These are phyloP conservation scores for Hoplostethus atlanticus DNA, from an alignment of 2,797 vertebrate species.

Conservation along the genomic window DNA sequence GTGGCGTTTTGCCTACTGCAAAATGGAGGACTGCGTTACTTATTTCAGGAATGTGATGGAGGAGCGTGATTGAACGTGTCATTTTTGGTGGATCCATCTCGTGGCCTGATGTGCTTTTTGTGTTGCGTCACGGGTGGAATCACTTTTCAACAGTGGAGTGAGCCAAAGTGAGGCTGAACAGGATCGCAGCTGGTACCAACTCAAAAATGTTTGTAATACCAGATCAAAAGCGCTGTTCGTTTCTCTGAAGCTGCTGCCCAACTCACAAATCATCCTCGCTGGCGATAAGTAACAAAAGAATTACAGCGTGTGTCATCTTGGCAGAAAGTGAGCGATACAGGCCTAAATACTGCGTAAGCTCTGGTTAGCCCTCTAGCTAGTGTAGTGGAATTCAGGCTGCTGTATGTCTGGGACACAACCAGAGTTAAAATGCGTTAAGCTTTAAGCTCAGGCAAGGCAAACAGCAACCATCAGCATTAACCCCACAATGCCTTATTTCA, in stretches of 20 bases:
- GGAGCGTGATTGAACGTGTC: constrained; percentile 67
- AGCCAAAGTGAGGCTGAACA: constrained; percentile 32
- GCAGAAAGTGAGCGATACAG: constrained; percentile 13
- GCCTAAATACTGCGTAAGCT: constrained; percentile 54
- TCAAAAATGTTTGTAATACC: constrained; percentile 41
- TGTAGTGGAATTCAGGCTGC: constrained; percentile 52
- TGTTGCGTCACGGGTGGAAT: constrained; percentile 32
- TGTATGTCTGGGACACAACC: constrained; percentile 49
- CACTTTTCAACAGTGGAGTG: constrained; percentile 10
- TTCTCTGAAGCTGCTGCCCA: constrained; percentile 56
- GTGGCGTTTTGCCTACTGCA: constrained; percentile 56
- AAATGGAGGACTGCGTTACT: constrained; percentile 72
- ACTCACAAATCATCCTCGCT: constrained; percentile 66
- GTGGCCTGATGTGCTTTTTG: constrained; percentile 48
- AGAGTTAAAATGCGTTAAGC: constrained; percentile 63
- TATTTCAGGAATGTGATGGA: constrained; percentile 60
- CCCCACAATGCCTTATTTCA: constrained; percentile 16
- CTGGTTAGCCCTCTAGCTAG: constrained; percentile 21
- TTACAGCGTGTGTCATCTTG: constrained; percentile 44
- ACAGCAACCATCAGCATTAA: constrained; percentile 71
- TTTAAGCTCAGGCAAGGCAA: constrained; percentile 58
- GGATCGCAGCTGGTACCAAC: constrained; percentile 46
- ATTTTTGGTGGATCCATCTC: constrained; percentile 30
- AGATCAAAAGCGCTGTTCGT: constrained; percentile 48
- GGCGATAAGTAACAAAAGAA: constrained; percentile 57